Base-by-base conservation (phyloP, 2,113 vertebrate genomes). In the Salvelinus alpinus region DNA sequence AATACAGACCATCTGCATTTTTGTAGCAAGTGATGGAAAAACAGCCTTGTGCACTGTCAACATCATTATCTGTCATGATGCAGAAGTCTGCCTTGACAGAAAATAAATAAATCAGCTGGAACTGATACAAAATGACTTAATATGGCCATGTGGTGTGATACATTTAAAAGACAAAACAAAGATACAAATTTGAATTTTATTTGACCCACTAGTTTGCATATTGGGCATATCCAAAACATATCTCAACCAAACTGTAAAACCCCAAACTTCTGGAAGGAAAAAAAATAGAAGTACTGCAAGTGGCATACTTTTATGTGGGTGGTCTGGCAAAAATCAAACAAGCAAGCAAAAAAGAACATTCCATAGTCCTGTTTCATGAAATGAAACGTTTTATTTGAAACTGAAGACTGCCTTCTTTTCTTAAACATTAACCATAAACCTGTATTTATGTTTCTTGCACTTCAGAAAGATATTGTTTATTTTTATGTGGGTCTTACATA, bases 101-200 rank as follows among this genome's bases (percentile, higher is more conserved):
- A 82, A 92, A 95, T 93, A 96, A 92, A 97, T 95, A 96, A 95
- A 98, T 99, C 97, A 98, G 97, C 97, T 97, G 97, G 97, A 96
- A 96, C 97, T 98, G 97, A 98, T 98, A 92, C 94, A 95, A 96
- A 95, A 88, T 84, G 76, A 94, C 93, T 44, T 44, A 91, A 88
- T 90, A 91, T 86, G 90, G 90, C 87, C 91, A 91, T 86, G 73
- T 88, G 88, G 88, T 90, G 89, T 91, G 87, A 88, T 92, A 86
- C 88, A 88, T 93, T 78, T 78, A 82, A 85, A 71, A 29, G 73
- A 64, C 64, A 73, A 59, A 60, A 69, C 65, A 74, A 29, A 67
- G 18, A 20, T 81, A 77, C 79, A 74, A 81, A 90, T 78, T 89
- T 84, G 77, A 88, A 90, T 88, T 85, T 85, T 84, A 86, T 87